Evolutionary conservation across 2,113 vertebrate genomes (phyloP).

Genomic region (Trochalopteron elliotii): DNA sequence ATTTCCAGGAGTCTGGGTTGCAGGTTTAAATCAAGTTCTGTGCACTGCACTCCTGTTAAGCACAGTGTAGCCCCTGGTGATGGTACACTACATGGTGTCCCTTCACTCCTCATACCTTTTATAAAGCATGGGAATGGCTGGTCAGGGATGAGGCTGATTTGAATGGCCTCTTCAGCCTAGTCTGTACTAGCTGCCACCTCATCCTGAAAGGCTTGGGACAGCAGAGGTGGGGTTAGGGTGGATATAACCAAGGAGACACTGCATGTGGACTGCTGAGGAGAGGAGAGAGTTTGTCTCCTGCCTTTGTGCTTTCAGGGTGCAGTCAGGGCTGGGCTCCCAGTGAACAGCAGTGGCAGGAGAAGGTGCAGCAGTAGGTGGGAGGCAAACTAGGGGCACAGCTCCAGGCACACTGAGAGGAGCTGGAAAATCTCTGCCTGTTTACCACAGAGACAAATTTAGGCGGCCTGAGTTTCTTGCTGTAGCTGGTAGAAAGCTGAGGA

Average conservation of each 20-base stretch:
- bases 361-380: background rate
- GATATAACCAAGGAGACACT: background rate
- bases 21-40: background rate
- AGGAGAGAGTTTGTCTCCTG: background rate
- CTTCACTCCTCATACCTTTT: background rate
- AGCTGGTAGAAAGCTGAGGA: slow-evolving; percentile 3
- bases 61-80: background rate
- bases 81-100: background rate
- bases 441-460: background rate
- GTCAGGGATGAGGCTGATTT: background rate
- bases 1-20: background rate
- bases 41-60: background rate
- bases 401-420: background rate
- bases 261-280: background rate
- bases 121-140: background rate
- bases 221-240: background rate
- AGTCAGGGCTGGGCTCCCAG: background rate
- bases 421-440: background rate
- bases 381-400: background rate
- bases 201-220: background rate
- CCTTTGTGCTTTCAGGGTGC: background rate
- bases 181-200: background rate
- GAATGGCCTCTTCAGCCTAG: background rate
- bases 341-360: background rate
- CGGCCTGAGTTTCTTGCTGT: background rate